Base-by-base conservation (phyloP, 2,888 invertebrate species). In the Heliothis peltigera region DNA sequence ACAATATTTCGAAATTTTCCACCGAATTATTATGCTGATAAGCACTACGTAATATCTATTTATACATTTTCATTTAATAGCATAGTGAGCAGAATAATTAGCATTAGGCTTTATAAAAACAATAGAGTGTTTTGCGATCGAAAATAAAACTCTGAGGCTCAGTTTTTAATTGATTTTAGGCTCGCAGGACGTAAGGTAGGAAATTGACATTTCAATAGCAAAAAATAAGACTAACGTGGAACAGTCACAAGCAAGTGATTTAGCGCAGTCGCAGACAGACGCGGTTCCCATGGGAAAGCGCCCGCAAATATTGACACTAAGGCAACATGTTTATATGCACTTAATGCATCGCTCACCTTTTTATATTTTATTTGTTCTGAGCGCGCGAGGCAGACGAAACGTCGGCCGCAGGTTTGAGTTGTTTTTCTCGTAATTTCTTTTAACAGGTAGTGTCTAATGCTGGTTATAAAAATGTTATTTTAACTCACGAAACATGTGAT, bases 241-340 rank as follows among this genome's bases (percentile, higher is more conserved):
- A 84, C 87, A 70, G 64, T 64, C 64, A 86, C 86, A 84, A 79
- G 81, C 84, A 82, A 87, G 88, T 93, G 93, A 93, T 94, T 94
- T 93, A 93, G 92, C 94, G 89, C 87, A 81, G 81, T 70, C 68
- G 70, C 80, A 64, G 69, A 74, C 81, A 62, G 81, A 62, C 86
- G 80, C 85, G 80, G 92, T 95, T 95, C 94, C 94, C 94, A 93
- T 94, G 94, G 94, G 94, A 95, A 94, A 92, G 86, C 89, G 89
- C 86, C 88, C 81, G 92, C 93, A 90, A 94, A 95, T 95, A 94
- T 95, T 95, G 94, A 94, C 95, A 94, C 92, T 91, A 89, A 90
- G 89, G 89, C 90, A 91, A 93, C 93, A 94, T 93, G 94, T 94
- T 94, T 94, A 95, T 94, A 93, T 91, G 93, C 94, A 92, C 94